Conservation (phyloP, 2,797 vertebrate genomes). For the Urosaurus nigricauda region DNA sequence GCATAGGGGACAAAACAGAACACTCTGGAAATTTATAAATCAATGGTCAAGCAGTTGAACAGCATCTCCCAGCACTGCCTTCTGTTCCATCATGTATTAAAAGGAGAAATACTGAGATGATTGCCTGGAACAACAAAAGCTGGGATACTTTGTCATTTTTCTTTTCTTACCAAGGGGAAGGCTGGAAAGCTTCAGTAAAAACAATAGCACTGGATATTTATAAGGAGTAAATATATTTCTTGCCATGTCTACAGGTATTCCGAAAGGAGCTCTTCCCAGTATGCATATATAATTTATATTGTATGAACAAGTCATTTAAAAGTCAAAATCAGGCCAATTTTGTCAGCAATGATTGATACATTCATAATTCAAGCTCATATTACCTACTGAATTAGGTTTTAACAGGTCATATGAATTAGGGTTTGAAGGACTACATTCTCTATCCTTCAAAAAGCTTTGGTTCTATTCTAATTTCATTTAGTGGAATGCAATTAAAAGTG, state of each 20-base stretch:
- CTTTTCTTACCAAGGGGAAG: too few relatives aligned
- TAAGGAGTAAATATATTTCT: background rate
- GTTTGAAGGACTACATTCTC: background rate
- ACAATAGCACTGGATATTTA: background rate
- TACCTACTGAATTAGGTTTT: background rate
- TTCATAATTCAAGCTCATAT: constrained; percentile 32
- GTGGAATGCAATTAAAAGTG: constrained; percentile 44
- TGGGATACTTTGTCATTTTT: too few relatives aligned
- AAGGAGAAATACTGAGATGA: too few relatives aligned
- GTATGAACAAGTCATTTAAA: background rate
- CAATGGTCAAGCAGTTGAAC: too few relatives aligned
- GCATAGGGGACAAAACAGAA: too few relatives aligned
- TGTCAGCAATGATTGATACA: background rate
- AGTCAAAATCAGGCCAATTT: constrained; percentile 4
- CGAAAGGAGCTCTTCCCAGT: background rate
- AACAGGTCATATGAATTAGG: constrained; percentile 7
- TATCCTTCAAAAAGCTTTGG: constrained; percentile 28
- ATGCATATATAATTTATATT: constrained; percentile 21
- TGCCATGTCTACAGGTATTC: background rate
- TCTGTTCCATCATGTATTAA: too few relatives aligned
- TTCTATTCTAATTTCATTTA: constrained; percentile 40
- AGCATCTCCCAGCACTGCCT: too few relatives aligned
- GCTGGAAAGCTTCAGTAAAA: background rate
- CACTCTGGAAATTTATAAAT: too few relatives aligned
- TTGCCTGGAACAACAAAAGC: too few relatives aligned